A percentile compares a stretch with the other conserved stretches of the same genome.
phyloP scores from a whole-genome alignment of 2,888 invertebrate genomes.

The Branchellion lobata region DNA sequence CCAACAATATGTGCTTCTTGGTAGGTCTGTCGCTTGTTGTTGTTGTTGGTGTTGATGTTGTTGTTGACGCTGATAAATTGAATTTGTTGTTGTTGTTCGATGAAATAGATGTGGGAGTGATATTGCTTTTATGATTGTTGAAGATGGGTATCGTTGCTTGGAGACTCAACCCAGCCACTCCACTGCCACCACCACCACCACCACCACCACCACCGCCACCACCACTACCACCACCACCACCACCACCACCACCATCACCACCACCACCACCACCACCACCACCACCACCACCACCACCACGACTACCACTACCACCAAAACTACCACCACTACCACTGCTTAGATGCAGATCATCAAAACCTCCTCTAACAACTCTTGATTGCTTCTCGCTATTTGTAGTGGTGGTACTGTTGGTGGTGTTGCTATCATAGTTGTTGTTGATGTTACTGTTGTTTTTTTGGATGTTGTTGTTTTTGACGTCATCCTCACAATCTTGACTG shows the following conservation, averaged over 20 bases:
- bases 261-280: no score
- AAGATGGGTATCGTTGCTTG: no score
- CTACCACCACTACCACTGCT: no score
- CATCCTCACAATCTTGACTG: no score
- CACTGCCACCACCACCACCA: not conserved
- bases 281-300: no score
- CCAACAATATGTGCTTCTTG: conserved; percentile 43
- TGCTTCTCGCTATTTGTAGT: no score
- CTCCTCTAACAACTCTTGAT: no score
- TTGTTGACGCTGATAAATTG: not conserved
- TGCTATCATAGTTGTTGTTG: not conserved
- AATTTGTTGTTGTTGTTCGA: not conserved
- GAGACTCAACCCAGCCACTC: no score
- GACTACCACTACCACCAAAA: no score
- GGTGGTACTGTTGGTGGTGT: conserved; percentile 10
- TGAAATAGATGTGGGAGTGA: no score
- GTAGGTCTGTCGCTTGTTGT: conserved; percentile 1
- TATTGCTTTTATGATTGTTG: not conserved
- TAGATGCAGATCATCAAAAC: no score
- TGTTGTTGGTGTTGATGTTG: no score
- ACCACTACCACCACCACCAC: not conserved
- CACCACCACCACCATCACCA: not conserved
- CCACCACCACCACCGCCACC: not conserved
- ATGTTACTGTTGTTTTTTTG: not conserved
- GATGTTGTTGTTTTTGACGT: not conserved